Evolutionary conservation across 2,113 vertebrate species (phyloP).

Genomic region (Solenodon paradoxus): DNA sequence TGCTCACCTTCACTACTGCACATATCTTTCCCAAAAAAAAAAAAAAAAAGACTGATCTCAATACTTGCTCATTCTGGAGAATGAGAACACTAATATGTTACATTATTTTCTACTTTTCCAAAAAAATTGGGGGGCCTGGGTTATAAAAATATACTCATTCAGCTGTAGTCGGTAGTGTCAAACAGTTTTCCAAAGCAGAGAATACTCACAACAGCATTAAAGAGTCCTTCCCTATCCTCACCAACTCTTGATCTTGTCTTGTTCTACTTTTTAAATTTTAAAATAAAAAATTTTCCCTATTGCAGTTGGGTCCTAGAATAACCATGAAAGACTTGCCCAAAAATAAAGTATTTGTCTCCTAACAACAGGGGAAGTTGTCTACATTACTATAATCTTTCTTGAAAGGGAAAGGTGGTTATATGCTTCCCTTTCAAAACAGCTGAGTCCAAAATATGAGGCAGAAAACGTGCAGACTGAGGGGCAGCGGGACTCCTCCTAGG

Average conservation of each 20-base stretch:
- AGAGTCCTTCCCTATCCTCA: not conserved
- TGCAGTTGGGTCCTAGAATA: not conserved
- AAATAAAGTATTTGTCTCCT: not conserved
- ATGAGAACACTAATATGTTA: not conserved
- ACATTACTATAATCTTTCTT: not conserved
- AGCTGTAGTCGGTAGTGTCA: not conserved
- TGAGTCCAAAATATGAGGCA: not conserved
- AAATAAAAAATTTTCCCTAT: not conserved
- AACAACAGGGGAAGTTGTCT: not conserved
- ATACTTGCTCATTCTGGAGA: not conserved
- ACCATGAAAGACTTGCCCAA: not conserved
- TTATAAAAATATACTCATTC: not conserved
- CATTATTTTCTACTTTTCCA: not conserved
- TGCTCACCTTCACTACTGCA: too few species aligned
- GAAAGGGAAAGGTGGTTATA: not conserved
- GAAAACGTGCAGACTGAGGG: not conserved
- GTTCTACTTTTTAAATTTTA: not conserved
- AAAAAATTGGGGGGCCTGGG: too few species aligned
- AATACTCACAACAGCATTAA: fast-evolving
- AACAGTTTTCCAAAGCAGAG: not conserved
- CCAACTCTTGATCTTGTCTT: not conserved
- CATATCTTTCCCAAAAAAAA: too few species aligned
- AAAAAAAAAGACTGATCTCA: too few species aligned
- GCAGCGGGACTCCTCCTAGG: not conserved
- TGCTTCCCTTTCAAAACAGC: not conserved